Conservation (phyloP, 2,113 vertebrate genomes). For the Platichthys stellatus region DNA sequence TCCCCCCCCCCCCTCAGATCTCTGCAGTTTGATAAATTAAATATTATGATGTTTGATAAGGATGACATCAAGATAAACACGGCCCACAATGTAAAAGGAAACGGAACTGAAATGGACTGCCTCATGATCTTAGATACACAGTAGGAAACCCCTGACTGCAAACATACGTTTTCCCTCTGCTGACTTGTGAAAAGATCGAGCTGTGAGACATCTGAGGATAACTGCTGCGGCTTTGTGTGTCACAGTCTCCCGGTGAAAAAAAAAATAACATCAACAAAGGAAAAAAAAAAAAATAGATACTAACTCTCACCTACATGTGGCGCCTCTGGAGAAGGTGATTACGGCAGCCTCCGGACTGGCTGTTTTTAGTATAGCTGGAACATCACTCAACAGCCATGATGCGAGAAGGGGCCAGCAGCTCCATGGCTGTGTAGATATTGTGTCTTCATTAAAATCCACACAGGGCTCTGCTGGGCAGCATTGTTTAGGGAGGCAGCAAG, state of each 20-base stretch:
- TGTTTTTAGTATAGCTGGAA: conserved; percentile 29
- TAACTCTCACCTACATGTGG: conserved; percentile 36
- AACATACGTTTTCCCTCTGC: conserved; percentile 18
- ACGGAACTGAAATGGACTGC: not conserved
- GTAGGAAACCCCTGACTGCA: not conserved
- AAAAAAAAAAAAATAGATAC: conserved; percentile 8
- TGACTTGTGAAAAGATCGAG: conserved; percentile 17
- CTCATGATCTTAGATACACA: not conserved
- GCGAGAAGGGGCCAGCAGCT: conserved; percentile 47
- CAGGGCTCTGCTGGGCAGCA: conserved; percentile 45
- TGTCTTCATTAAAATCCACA: conserved; percentile 76
- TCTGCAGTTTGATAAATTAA: not conserved
- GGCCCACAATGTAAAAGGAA: no score
- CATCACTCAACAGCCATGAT: conserved; percentile 40
- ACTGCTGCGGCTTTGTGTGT: conserved; percentile 20
- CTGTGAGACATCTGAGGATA: conserved; percentile 24
- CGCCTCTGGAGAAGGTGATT: conserved; percentile 55
- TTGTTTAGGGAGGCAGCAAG: conserved; percentile 65
- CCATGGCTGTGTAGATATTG: conserved; percentile 54
- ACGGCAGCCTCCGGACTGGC: conserved; percentile 44
- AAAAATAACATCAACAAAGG: not conserved
- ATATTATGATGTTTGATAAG: not conserved
- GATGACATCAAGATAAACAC: not conserved
- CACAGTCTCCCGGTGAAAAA: conserved; percentile 9
- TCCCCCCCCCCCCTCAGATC: not conserved